These are phyloP conservation scores for Eulithis prunata DNA, from an alignment of 2,888 invertebrate species.

Conservation along the genomic window DNA sequence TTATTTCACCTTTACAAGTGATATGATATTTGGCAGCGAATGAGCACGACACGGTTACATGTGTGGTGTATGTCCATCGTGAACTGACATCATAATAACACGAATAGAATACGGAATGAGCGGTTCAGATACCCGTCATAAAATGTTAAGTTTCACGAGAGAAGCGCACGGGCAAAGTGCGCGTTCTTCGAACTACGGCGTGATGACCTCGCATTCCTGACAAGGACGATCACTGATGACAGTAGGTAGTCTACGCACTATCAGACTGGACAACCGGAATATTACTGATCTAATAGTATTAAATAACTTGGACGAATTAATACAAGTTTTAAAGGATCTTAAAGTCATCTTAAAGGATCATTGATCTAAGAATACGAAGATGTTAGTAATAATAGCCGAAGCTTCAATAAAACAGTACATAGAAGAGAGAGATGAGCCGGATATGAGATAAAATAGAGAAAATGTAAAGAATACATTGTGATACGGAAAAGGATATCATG, in stretches of 20 bases:
- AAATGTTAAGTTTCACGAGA: slow-evolving; percentile 73
- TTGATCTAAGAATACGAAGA: not conserved
- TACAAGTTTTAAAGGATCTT: not conserved
- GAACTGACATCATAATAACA: slow-evolving; percentile 65
- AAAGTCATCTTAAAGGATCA: not conserved
- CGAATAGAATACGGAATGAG: slow-evolving; percentile 72
- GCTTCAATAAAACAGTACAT: no score
- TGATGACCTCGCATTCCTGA: slow-evolving; percentile 82
- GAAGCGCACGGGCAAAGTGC: slow-evolving; percentile 70
- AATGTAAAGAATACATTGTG: no score
- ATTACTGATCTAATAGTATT: slow-evolving; percentile 4
- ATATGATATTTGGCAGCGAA: slow-evolving; percentile 40
- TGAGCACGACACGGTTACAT: slow-evolving; percentile 40
- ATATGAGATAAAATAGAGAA: no score
- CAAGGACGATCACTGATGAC: slow-evolving; percentile 76
- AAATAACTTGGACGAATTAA: not conserved
- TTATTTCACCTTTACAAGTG: slow-evolving; percentile 30
- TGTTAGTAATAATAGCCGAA: no score
- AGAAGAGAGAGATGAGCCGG: no score
- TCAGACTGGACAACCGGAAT: slow-evolving; percentile 42
- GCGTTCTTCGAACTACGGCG: slow-evolving; percentile 70
- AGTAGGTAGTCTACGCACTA: slow-evolving; percentile 51
- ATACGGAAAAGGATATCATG: no score
- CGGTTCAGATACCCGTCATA: slow-evolving; percentile 43
- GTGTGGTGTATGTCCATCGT: slow-evolving; percentile 58